Base-by-base conservation (phyloP, 37 sponge, comb jelly and placozoan genomes). In the Petrosia ficiformis region DNA sequence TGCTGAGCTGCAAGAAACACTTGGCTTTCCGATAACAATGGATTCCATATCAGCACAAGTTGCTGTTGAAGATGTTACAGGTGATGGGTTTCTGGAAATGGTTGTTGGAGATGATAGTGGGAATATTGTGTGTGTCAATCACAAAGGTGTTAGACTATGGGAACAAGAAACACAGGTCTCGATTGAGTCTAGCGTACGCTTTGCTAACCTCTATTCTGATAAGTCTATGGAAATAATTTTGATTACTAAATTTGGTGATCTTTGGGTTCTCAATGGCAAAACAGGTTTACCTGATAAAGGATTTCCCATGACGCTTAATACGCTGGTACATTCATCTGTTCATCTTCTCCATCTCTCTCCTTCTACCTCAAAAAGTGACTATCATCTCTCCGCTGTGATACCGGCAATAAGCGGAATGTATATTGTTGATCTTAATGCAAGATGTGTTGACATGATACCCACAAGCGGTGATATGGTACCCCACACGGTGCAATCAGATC, bases 71-170 rank as follows among this genome's bases (percentile, higher is more conserved):
- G 86, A 90, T 75, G 33, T 90, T 1, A 59, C 61, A 25, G 28
- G 48, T 42, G 80, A 74, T n/a, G 86, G 82, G 4, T 39, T 41
- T 2, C 44, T 81, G 43, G 76, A 85, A 1, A 32, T 90, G 39
- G 67, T 90, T 21, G 91, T 90, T 19, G 80, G 86, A 3, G 91
- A 90, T 44, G 24, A 77, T 44, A 82, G 75, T 63, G 91, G 91
- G 10, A 90, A 85, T 56, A 58, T 90, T 21, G 72, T 78, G 26
- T 85, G 86, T 77, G 41, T 90, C 19, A 48, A 83, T 34, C 0
- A 24, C 0, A 48, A 54, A 1, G 90, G 90, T 6, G 61, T 54
- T 19, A 52, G 69, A 38, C 39, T 72, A 31, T 89, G 90, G 90
- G 90, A 89, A 32, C 25, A 48, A 24, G 74, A 84, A 25, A 31